Conservation (phyloP, 53 echinoderm and acorn worm species). For the Luidia sarsii region DNA sequence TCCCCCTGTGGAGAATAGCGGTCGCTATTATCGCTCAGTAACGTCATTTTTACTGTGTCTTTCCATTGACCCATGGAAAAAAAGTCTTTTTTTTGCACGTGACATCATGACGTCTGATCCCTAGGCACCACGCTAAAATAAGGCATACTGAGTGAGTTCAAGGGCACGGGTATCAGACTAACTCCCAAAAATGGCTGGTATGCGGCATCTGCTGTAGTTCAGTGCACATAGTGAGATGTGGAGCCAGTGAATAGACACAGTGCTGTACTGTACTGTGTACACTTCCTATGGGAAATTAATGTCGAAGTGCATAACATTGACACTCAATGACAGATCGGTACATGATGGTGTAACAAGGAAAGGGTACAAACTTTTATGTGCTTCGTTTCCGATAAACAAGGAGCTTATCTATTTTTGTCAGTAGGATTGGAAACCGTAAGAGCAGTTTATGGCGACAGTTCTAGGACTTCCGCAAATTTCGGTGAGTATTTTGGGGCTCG, state of each 20-base stretch:
- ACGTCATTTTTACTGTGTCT: no score
- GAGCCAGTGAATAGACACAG: background rate
- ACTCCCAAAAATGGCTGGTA: slow-evolving; percentile 31
- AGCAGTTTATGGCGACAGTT: slow-evolving; percentile 80
- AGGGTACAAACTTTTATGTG: slow-evolving; percentile 8
- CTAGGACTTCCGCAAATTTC: slow-evolving; percentile 67
- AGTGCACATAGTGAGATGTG: background rate
- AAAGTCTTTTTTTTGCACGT: background rate
- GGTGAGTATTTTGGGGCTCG: no score
- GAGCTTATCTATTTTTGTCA: slow-evolving; percentile 19
- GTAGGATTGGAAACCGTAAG: slow-evolving; percentile 3
- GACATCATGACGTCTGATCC: slow-evolving; percentile 8
- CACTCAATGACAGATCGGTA: no score
- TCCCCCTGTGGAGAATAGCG: no score
- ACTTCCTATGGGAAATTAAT: no score
- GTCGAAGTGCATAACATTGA: no score
- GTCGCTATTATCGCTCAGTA: no score
- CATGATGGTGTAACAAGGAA: background rate
- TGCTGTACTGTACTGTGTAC: no score
- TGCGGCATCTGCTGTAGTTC: background rate
- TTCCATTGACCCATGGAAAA: no score
- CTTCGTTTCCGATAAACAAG: no score
- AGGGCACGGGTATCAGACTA: slow-evolving; percentile 6
- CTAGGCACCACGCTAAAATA: slow-evolving; percentile 5
- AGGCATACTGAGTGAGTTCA: background rate